Evolutionary conservation across 2,113 vertebrate genomes (phyloP).

Genomic region (Dromiciops gliroides): DNA sequence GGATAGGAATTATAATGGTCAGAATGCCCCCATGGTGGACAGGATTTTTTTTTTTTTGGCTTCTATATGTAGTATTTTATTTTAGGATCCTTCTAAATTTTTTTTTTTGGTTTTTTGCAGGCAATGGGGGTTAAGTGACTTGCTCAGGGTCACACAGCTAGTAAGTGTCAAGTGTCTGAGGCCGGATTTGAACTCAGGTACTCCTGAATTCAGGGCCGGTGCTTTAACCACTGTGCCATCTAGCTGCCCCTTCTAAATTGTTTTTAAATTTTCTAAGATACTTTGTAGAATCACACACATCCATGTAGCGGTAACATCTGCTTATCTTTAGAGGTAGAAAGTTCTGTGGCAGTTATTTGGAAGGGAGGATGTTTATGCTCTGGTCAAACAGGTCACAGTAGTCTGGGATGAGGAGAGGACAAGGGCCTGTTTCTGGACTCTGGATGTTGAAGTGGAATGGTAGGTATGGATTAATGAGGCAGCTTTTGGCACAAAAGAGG

Average conservation of each 20-base stretch:
- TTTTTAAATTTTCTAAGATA: neutral
- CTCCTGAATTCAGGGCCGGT: too few species aligned
- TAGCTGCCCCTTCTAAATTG: too few species aligned
- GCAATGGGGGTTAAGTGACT: too few species aligned
- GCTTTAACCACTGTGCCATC: too few species aligned
- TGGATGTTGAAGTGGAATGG: conserved; percentile 33
- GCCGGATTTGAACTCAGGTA: too few species aligned
- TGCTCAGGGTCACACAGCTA: too few species aligned
- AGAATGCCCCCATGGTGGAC: neutral
- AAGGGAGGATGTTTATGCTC: neutral
- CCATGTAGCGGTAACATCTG: neutral
- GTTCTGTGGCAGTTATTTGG: neutral
- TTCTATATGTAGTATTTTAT: too few species aligned
- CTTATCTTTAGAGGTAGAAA: neutral
- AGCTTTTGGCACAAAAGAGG: neutral
- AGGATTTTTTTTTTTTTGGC: too few species aligned
- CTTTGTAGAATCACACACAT: neutral
- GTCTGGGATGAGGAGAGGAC: conserved; percentile 33
- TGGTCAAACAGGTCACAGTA: neutral
- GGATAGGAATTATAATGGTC: neutral
- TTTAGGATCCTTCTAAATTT: too few species aligned
- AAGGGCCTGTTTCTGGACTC: neutral
- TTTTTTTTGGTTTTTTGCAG: too few species aligned
- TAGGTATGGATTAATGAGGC: conserved; percentile 42
- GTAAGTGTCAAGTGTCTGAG: too few species aligned